Percentiles rank a stretch among this genome's conserved stretches.
Evolutionary conservation across 2,113 vertebrate species (phyloP).

Genomic region (Platichthys stellatus): DNA sequence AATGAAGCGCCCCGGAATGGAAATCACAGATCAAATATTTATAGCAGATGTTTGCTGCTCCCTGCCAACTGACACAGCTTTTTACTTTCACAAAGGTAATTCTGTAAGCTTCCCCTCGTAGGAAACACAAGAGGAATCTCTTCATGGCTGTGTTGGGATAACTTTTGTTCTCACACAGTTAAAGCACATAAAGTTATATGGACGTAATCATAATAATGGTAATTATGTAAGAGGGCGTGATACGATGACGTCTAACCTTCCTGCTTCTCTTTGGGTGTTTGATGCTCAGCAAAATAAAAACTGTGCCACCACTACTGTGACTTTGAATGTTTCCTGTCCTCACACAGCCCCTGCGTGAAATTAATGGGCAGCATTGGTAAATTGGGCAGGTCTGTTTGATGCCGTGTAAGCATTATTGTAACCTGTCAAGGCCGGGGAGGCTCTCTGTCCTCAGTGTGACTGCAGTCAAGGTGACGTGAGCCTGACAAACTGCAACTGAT

Average conservation of each 20-base stretch:
- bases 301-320: background rate
- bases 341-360: slow-evolving; percentile 34
- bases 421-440: slow-evolving; percentile 61
- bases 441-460: slow-evolving; percentile 48
- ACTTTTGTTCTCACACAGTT: background rate
- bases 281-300: slow-evolving; percentile 22
- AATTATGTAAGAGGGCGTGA: slow-evolving; percentile 8
- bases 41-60: slow-evolving; percentile 61
- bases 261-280: background rate
- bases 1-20: slow-evolving; percentile 58
- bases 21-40: slow-evolving; percentile 71
- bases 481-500: slow-evolving; percentile 28
- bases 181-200: background rate
- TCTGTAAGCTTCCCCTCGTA: slow-evolving; percentile 8
- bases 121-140: slow-evolving; percentile 23
- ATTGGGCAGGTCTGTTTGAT: slow-evolving; percentile 60
- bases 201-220: background rate
- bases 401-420: slow-evolving; percentile 74
- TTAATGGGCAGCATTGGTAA: slow-evolving; percentile 60
- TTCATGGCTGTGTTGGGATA: background rate
- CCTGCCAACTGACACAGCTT: slow-evolving; percentile 15
- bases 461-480: slow-evolving; percentile 51
- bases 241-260: slow-evolving; percentile 20
- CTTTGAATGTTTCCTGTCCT: slow-evolving; percentile 51
- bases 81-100: slow-evolving; percentile 16